Evolutionary conservation across 2,113 vertebrate species (phyloP).

Genomic region (Xiphophorus couchianus): DNA sequence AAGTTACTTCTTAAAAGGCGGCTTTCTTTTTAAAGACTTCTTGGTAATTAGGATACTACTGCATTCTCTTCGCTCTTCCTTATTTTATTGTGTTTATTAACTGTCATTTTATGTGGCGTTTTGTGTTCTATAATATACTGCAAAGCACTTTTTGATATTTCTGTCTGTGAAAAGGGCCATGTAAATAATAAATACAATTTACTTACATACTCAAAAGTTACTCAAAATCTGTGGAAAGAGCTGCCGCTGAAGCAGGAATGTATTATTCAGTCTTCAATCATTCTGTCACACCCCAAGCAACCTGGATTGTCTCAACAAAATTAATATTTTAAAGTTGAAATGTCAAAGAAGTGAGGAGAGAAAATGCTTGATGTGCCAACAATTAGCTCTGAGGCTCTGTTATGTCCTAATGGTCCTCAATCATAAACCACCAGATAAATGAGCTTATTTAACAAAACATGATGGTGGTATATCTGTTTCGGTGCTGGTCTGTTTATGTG

Average conservation of each 20-base stretch:
- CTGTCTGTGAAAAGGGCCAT: background rate
- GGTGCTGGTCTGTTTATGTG: constrained; percentile 32
- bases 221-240: constrained; percentile 77
- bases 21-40: too few species aligned
- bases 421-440: constrained; percentile 76
- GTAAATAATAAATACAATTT: background rate
- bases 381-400: constrained; percentile 78
- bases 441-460: constrained; percentile 67
- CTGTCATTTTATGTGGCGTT: background rate
- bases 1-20: too few species aligned
- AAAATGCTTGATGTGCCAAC: constrained; percentile 59
- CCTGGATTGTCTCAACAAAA: constrained; percentile 73
- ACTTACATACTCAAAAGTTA: constrained; percentile 39
- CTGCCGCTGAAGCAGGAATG: constrained; percentile 63
- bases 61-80: too few species aligned
- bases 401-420: constrained; percentile 74
- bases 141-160: background rate
- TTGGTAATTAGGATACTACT: too few species aligned
- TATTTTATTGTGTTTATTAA: too few species aligned
- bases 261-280: constrained; percentile 66
- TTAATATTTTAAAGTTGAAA: constrained; percentile 79
- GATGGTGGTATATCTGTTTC: constrained; percentile 64
- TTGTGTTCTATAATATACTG: background rate
- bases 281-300: constrained; percentile 71
- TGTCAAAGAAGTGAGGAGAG: constrained; percentile 64